Conservation (phyloP, 2,888 invertebrate species). For the Drosophila diplacantha region DNA sequence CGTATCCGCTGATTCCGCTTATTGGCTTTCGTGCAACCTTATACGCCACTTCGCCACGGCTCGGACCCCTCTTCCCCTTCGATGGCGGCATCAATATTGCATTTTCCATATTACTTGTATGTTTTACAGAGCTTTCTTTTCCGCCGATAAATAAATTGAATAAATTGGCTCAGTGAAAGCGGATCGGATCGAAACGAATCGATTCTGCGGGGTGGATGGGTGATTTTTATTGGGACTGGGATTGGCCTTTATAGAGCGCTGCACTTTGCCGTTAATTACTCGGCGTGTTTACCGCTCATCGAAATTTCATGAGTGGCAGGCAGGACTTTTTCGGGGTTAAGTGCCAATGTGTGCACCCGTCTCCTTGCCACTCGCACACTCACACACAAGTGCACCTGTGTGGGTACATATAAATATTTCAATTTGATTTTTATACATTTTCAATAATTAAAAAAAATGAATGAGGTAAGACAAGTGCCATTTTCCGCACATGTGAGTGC, state of each 20-base stretch:
- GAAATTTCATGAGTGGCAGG: conserved; percentile 64
- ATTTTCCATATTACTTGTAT: conserved; percentile 40
- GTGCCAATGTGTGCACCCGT: conserved; percentile 55
- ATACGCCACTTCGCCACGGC: conserved; percentile 6
- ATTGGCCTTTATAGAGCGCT: conserved; percentile 47
- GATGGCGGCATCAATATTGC: conserved; percentile 21
- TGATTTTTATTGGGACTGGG: conserved; percentile 3
- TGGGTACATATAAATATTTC: conserved; percentile 19
- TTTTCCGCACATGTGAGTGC: conserved; percentile 13
- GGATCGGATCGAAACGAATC: conserved; percentile 13
- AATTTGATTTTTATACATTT: conserved; percentile 58
- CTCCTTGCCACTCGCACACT: conserved; percentile 1
- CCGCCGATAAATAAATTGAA: conserved; percentile 61
- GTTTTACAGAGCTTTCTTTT: conserved; percentile 29
- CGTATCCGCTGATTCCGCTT: conserved; percentile 57
- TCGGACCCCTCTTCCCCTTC: conserved; percentile 1
- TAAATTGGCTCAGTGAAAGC: conserved; percentile 69
- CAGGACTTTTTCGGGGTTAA: conserved; percentile 51
- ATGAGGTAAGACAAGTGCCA: conserved; percentile 9
- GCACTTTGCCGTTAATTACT: conserved; percentile 70
- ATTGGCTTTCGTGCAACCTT: conserved; percentile 54
- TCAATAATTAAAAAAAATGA: conserved; percentile 55
- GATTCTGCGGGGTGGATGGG: not conserved
- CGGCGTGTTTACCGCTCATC: conserved; percentile 70
- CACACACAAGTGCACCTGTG: not conserved